Evolutionary conservation across 2,888 invertebrate genomes (phyloP).

Genomic region (Aleiodes testaceus): DNA sequence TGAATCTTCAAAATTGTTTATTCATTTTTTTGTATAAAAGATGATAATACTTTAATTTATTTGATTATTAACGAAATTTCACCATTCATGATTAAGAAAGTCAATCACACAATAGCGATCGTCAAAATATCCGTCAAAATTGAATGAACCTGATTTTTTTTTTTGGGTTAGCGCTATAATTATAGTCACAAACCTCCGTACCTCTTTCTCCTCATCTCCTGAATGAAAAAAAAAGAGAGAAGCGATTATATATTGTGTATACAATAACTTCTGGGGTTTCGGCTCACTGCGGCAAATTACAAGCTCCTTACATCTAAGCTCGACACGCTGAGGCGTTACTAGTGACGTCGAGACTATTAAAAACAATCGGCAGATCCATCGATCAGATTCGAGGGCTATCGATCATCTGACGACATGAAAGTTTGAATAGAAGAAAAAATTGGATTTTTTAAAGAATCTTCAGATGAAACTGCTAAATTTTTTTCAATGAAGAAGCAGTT

Average conservation of each 20-base stretch:
- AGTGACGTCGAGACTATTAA: constrained; percentile 15
- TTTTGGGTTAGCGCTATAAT: constrained; percentile 1
- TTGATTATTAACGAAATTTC: no score
- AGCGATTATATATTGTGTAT: constrained; percentile 9
- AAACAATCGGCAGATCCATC: constrained; percentile 23
- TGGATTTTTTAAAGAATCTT: neutral
- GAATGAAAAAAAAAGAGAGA: neutral
- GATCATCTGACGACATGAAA: constrained; percentile 11
- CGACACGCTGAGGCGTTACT: constrained; percentile 14
- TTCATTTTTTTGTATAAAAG: neutral
- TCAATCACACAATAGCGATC: no score
- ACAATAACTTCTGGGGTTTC: neutral
- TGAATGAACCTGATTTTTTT: no score
- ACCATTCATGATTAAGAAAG: no score
- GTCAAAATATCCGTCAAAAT: no score
- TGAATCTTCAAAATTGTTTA: neutral
- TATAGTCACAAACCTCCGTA: neutral
- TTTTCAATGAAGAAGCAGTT: no score
- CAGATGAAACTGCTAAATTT: no score
- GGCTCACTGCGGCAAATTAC: constrained; percentile 3
- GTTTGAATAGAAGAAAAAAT: neutral
- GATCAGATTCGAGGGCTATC: constrained; percentile 18
- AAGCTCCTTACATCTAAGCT: constrained; percentile 5
- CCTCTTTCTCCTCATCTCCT: neutral
- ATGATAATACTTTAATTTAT: neutral